These are phyloP conservation scores for Trinectes maculatus DNA, from an alignment of 2,113 vertebrate genomes.

Conservation along the genomic window DNA sequence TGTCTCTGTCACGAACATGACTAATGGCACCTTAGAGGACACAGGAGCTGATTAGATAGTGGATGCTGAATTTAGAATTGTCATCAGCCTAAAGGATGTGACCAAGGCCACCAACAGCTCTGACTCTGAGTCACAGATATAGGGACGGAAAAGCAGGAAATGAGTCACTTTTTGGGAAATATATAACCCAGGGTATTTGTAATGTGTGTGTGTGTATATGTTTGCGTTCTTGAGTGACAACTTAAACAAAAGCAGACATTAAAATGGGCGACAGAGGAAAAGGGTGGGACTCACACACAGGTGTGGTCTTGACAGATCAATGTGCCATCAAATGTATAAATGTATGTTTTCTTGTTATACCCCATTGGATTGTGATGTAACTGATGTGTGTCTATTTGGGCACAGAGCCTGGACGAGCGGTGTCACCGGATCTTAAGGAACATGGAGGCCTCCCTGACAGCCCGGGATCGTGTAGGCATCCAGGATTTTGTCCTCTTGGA, in stretches of 20 bases:
- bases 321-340: too few species aligned
- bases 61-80: conserved; percentile 45
- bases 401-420: conserved; percentile 85
- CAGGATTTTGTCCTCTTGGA: conserved; percentile 96
- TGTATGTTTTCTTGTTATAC: not conserved
- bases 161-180: conserved; percentile 17
- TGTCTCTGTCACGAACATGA: conserved; percentile 30
- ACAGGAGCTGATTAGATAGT: conserved; percentile 73
- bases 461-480: conserved; percentile 93
- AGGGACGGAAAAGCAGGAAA: conserved; percentile 47
- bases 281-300: not conserved
- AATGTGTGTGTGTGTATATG: conserved; percentile 11
- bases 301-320: not conserved
- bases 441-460: conserved; percentile 92
- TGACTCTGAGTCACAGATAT: conserved; percentile 52
- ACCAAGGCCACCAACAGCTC: conserved; percentile 54
- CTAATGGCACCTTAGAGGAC: conserved; percentile 40
- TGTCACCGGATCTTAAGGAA: conserved; percentile 80
- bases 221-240: conserved; percentile 25
- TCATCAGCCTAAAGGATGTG: conserved; percentile 53
- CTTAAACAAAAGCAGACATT: conserved; percentile 33
- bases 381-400: conserved; percentile 14
- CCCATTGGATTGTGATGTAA: not conserved
- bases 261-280: conserved; percentile 52
- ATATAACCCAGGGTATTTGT: conserved; percentile 6